These are phyloP conservation scores for Lithobates sylvaticus DNA, from an alignment of 2,797 vertebrate genomes.

Conservation along the genomic window DNA sequence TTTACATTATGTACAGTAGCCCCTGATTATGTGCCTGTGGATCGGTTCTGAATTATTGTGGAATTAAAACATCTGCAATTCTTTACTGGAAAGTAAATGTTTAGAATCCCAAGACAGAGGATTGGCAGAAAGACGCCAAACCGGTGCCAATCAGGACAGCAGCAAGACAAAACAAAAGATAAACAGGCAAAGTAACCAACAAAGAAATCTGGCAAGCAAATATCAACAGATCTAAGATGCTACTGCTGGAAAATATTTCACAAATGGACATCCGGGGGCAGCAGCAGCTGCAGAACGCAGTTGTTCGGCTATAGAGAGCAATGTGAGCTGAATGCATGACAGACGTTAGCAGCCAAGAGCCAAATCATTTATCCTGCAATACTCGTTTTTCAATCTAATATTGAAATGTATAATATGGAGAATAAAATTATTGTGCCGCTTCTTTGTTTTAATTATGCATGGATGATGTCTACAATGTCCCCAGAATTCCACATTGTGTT, in stretches of 20 bases:
- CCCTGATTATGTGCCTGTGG: background rate
- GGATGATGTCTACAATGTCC: too few relatives aligned
- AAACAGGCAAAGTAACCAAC: conserved; percentile 56
- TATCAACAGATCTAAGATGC: conserved; percentile 54
- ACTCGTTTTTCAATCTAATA: background rate
- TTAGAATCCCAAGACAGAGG: conserved; percentile 37
- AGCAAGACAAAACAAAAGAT: conserved; percentile 57
- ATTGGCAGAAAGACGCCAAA: conserved; percentile 37
- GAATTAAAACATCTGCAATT: conserved; percentile 51
- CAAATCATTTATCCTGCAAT: background rate
- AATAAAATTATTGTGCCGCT: background rate
- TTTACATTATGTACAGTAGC: conserved; percentile 51
- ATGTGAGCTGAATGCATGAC: conserved; percentile 16
- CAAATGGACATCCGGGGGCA: conserved; percentile 42
- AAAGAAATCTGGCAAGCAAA: conserved; percentile 38
- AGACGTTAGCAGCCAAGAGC: background rate
- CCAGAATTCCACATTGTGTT: too few relatives aligned
- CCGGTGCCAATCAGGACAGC: conserved; percentile 32
- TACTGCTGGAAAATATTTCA: conserved; percentile 52
- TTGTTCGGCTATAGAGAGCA: conserved; percentile 24
- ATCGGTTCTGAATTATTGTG: conserved; percentile 34
- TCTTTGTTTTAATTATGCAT: too few relatives aligned
- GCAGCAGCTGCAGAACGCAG: conserved; percentile 46
- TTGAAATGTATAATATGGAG: background rate
- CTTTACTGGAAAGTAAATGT: conserved; percentile 44